Percentiles rank a stretch among this genome's conserved stretches.
Evolutionary conservation across 2,888 invertebrate species (phyloP).

Genomic region (Lapara coniferarum): DNA sequence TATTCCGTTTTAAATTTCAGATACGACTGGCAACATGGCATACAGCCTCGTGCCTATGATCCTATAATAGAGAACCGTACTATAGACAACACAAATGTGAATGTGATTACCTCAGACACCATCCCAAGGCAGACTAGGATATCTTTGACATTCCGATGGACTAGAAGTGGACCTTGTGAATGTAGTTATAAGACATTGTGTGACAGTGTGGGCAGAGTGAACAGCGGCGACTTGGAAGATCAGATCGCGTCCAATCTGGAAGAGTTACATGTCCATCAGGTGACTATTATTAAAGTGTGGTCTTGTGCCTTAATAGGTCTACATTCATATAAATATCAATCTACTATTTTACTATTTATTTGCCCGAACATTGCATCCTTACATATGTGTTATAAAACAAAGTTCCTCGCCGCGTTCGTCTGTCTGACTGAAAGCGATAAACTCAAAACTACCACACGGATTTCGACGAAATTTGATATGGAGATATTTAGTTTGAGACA

Average conservation of each 20-base stretch:
- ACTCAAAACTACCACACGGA: no score
- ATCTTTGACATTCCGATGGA: constrained; percentile 94
- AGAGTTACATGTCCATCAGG: constrained; percentile 90
- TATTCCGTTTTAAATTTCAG: constrained; percentile 50
- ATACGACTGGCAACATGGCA: constrained; percentile 94
- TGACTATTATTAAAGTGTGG: constrained; percentile 32
- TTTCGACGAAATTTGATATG: no score
- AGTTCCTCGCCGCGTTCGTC: no score
- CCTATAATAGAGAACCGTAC: constrained; percentile 79
- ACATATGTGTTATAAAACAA: no score
- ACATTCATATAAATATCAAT: no score
- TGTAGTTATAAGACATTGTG: constrained; percentile 87
- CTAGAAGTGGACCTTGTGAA: constrained; percentile 79
- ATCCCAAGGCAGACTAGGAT: constrained; percentile 77
- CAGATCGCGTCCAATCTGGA: constrained; percentile 86
- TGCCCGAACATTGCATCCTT: no score
- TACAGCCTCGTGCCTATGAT: constrained; percentile 92
- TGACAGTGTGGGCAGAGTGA: constrained; percentile 76
- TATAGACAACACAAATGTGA: constrained; percentile 36
- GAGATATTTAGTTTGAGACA: no score
- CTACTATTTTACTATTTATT: no score
- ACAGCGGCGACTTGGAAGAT: constrained; percentile 61
- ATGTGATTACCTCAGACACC: constrained; percentile 60
- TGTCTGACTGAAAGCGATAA: neutral
- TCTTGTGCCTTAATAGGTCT: no score